A percentile compares a stretch with the other conserved stretches of the same genome.
Evolutionary conservation across 2,888 invertebrate genomes (phyloP).

Genomic region (Pteria penguin): DNA sequence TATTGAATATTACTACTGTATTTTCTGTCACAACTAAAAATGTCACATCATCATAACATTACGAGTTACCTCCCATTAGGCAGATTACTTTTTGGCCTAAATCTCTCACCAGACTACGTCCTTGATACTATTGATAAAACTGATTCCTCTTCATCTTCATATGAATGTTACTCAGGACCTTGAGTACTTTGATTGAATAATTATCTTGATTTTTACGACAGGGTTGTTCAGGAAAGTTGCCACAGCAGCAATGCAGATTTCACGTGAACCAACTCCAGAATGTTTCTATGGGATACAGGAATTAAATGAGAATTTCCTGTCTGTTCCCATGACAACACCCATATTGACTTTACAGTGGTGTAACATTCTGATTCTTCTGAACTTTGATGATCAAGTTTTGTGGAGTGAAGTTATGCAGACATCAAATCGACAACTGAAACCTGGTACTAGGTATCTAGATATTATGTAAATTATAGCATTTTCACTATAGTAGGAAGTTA

Average conservation of each 20-base stretch:
- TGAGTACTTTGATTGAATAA: neutral
- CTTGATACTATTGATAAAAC: too few species aligned
- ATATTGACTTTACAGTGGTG: slow-evolving; percentile 89
- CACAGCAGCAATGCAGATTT: slow-evolving; percentile 82
- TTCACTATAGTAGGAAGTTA: too few species aligned
- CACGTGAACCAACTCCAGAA: slow-evolving; percentile 60
- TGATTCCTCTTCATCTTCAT: too few species aligned
- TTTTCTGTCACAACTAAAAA: too few species aligned
- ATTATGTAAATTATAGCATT: too few species aligned
- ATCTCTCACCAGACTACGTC: too few species aligned
- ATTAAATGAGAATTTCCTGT: slow-evolving; percentile 74
- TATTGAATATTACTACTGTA: too few species aligned
- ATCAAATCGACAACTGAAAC: slow-evolving; percentile 75
- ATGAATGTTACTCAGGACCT: too few species aligned
- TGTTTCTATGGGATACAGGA: slow-evolving; percentile 77
- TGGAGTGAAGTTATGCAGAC: slow-evolving; percentile 85
- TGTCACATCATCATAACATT: too few species aligned
- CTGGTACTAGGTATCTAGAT: slow-evolving; percentile 78
- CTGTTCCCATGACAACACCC: slow-evolving; percentile 82
- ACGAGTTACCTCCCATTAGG: too few species aligned
- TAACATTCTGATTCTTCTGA: slow-evolving; percentile 87
- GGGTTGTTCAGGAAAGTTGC: slow-evolving; percentile 82
- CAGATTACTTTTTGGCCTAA: too few species aligned
- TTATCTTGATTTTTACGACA: slow-evolving; percentile 47
- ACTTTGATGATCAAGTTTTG: slow-evolving; percentile 86